Conservation (phyloP, 1,140 invertebrate species). For the Rhagoletis pomonella region DNA sequence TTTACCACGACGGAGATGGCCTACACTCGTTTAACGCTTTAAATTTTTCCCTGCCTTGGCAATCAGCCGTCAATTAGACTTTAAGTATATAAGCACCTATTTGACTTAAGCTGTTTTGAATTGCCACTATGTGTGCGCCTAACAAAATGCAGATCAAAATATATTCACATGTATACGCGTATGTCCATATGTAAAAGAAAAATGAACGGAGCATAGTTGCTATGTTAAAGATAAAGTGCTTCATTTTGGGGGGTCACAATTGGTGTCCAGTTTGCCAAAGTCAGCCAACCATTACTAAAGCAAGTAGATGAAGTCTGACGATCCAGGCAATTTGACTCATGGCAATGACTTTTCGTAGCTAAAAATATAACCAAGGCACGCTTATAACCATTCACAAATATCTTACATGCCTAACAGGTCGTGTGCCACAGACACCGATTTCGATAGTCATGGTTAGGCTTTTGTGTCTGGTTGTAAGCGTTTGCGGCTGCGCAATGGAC, state of each 20-base stretch:
- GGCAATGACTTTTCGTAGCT: constrained; percentile 12
- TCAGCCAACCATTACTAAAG: background rate
- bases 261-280: background rate
- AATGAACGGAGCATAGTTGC: background rate
- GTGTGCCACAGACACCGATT: background rate
- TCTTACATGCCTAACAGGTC: background rate
- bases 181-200: background rate
- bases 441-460: background rate
- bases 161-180: too few species aligned
- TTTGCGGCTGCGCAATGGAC: background rate
- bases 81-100: background rate
- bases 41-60: background rate
- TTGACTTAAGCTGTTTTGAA: constrained; percentile 18
- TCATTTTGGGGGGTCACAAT: background rate
- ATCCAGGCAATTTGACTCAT: background rate
- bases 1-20: background rate
- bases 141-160: background rate
- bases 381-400: background rate
- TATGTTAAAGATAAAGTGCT: constrained; percentile 12
- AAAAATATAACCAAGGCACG: constrained; percentile 22
- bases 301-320: background rate
- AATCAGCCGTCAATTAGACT: background rate
- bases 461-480: background rate
- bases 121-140: background rate
- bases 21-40: background rate